Percentiles rank a stretch among this genome's conserved stretches.
Evolutionary conservation across 2,113 vertebrate species (phyloP).

Genomic region (Monopterus albus): DNA sequence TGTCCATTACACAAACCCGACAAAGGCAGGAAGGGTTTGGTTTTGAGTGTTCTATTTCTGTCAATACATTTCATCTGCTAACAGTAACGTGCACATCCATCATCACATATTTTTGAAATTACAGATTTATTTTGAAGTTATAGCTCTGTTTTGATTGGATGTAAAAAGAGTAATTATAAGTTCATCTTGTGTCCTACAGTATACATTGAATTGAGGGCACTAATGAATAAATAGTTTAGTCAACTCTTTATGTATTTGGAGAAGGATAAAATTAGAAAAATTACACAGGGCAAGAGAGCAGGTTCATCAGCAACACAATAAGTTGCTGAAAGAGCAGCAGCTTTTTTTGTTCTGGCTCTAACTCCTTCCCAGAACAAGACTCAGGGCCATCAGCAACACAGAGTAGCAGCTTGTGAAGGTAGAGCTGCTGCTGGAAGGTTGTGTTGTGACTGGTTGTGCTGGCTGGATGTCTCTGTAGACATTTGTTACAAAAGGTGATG

Average conservation of each 20-base stretch:
- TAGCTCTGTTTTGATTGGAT: too few relatives aligned
- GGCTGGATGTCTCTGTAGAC: slow-evolving; percentile 61
- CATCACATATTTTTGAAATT: too few relatives aligned
- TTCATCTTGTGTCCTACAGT: too few relatives aligned
- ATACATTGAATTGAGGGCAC: too few relatives aligned
- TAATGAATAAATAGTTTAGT: too few relatives aligned
- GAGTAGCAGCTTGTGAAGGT: slow-evolving; percentile 2
- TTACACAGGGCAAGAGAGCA: neutral
- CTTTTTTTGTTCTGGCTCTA: too few relatives aligned
- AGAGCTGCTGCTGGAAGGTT: neutral
- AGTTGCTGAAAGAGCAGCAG: too few relatives aligned
- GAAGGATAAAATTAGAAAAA: neutral
- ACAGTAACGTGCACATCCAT: neutral
- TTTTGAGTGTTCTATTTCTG: neutral
- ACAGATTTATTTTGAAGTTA: too few relatives aligned
- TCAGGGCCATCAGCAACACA: slow-evolving; percentile 41
- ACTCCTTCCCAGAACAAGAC: slow-evolving; percentile 1
- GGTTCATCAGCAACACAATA: too few relatives aligned
- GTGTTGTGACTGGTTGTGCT: slow-evolving; percentile 34
- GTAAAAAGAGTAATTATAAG: too few relatives aligned
- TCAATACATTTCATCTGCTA: neutral
- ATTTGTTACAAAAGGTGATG: slow-evolving; percentile 24
- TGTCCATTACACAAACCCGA: slow-evolving; percentile 19
- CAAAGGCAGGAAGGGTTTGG: too few relatives aligned
- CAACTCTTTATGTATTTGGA: too few relatives aligned